phyloP scores from a whole-genome alignment of 2,797 vertebrate genomes.

The Spatula versicolor region DNA sequence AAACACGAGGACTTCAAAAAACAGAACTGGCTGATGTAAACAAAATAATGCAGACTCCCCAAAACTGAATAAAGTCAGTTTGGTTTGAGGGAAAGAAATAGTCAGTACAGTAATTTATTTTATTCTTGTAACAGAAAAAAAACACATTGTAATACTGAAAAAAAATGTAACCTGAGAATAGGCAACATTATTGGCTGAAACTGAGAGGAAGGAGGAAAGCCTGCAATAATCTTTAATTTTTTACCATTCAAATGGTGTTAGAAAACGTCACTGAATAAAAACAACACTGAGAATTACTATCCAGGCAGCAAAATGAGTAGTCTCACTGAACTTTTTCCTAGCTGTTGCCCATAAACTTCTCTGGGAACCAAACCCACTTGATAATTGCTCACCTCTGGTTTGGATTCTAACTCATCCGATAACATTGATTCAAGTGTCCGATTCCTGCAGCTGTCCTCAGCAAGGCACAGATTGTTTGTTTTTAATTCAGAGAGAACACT shows the following conservation, averaged over 20 bases:
- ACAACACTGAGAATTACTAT: neutral
- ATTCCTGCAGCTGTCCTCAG: conserved; percentile 78
- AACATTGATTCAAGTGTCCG: conserved; percentile 94
- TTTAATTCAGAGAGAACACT: conserved; percentile 61
- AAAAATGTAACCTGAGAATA: neutral
- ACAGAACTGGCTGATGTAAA: neutral
- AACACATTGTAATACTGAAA: neutral
- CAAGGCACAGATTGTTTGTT: conserved; percentile 55
- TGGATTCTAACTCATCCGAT: conserved; percentile 99
- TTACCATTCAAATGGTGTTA: neutral
- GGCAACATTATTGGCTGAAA: neutral
- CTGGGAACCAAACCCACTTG: neutral
- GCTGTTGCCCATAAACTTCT: neutral
- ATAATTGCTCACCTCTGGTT: conserved; percentile 91
- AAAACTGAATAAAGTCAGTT: neutral
- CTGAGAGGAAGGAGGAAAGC: neutral
- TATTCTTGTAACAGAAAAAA: neutral
- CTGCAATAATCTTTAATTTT: neutral
- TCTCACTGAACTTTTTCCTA: neutral
- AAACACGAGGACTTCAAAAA: neutral
- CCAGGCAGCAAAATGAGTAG: neutral
- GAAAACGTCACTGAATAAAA: neutral
- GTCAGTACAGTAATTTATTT: neutral
- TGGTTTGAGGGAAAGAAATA: conserved; percentile 2
- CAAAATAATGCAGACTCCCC: neutral